Evolutionary conservation across 53 echinoderm and acorn worm species (phyloP).

Genomic region (Henricia sp.): DNA sequence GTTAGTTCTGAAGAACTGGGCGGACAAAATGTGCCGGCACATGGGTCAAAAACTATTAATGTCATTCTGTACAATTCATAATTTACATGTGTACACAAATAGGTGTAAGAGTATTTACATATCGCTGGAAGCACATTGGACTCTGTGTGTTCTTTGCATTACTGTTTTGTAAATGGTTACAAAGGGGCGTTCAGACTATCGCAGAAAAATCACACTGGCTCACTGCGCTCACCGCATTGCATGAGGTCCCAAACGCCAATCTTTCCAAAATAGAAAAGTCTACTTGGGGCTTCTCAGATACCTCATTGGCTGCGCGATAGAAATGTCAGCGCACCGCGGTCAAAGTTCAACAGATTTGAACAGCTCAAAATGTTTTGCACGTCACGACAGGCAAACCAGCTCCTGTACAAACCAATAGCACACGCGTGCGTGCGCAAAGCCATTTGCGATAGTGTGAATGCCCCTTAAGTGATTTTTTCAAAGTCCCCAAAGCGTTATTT

Average conservation of each 20-base stretch:
- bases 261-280: no score
- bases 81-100: constrained; percentile 36
- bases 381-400: no score
- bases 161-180: background rate
- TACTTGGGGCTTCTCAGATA: background rate
- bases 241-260: no score
- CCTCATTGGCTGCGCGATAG: background rate
- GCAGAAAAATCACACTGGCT: no score
- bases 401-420: no score
- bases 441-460: no score
- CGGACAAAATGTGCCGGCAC: background rate
- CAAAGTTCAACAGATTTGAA: no score
- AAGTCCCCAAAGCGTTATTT: no score
- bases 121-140: constrained; percentile 16
- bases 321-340: background rate
- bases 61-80: constrained; percentile 14
- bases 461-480: no score
- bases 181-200: background rate
- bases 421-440: no score
- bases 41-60: constrained; percentile 18
- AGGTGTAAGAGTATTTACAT: background rate
- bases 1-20: background rate
- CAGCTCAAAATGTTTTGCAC: no score
- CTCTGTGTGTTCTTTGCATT: background rate
- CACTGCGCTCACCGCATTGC: no score